Percentiles rank a stretch among this genome's conserved stretches.
Evolutionary conservation across 2,113 vertebrate genomes (phyloP).

Genomic region (Syngnathus typhle): DNA sequence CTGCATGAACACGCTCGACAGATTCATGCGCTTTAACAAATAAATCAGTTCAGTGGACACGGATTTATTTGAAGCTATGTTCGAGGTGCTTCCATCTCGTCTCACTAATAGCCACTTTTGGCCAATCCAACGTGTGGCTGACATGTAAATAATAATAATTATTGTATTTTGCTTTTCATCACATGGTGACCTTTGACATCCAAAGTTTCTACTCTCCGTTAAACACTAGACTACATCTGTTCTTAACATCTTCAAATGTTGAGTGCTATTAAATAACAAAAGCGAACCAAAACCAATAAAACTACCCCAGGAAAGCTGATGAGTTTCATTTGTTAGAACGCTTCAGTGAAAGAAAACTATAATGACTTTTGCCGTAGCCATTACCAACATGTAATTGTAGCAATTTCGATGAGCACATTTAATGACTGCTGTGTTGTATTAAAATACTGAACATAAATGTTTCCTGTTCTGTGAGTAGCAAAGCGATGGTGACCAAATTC

Average conservation of each 20-base stretch:
- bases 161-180: conserved; percentile 13
- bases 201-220: conserved; percentile 42
- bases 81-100: conserved; percentile 30
- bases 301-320: not conserved
- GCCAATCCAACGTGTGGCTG: conserved; percentile 50
- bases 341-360: not conserved
- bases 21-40: not conserved
- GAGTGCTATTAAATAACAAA: not conserved
- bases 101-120: conserved; percentile 58
- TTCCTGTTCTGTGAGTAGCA: not conserved
- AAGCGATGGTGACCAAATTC: not conserved
- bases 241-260: not conserved
- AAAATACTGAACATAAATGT: not conserved
- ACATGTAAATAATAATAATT: conserved; percentile 63
- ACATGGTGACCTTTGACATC: conserved; percentile 26
- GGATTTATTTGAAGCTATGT: not conserved
- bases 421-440: not conserved
- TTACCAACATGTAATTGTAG: not conserved
- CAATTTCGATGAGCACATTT: not conserved
- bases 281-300: not conserved
- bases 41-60: not conserved
- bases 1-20: not conserved
- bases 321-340: not conserved
- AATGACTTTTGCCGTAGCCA: not conserved
- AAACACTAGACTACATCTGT: conserved; percentile 47